Evolutionary conservation across 2,113 vertebrate species (phyloP), one percentile per base, ranked within the genome.

Genomic region (Ameiurus melas): DNA sequence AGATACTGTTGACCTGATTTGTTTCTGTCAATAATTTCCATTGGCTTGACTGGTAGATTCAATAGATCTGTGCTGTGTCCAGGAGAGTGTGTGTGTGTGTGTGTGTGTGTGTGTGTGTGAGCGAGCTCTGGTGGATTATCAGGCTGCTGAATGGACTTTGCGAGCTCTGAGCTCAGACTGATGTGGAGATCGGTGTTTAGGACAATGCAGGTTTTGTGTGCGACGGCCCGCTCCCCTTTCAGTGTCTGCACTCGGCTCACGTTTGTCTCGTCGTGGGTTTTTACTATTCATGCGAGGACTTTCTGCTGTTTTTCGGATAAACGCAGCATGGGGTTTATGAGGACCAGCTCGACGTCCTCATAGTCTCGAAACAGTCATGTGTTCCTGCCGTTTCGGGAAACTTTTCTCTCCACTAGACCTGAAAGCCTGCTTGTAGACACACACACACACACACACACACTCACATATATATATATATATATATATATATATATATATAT

Each of bases 121-220:
- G 75, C 71, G 17, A n/a, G 75, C 71, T 68, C n/a, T 51, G 86
- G 85, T 83, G 92, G 92, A 94, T 95, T 94, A 94, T 90, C 64
- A 83, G 85, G 89, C 85, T 90, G 87, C 82, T 92, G 88, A 93
- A 94, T 92, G 89, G 94, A 89, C 90, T 94, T 93, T 73, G 85
- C 86, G 84, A 89, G 90, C 30, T 78, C 87, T 83, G 39, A 90
- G 89, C 82, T 57, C 90, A 93, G 91, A 90, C 94, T 93, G 94
- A 95, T 94, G 93, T 93, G 92, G 92, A 92, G 92, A 90, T 92
- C 92, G 92, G 95, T 94, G 93, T 92, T 88, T 78, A 70, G 92
- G 91, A 95, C 93, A 95, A 95, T 94, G 88, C 87, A 25, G 89
- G 90, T 93, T 95, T 95, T 96, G 94, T 95, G 86, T 53, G 27